Conservation (phyloP, 2,797 vertebrate genomes). For the Mormyrops attenuatus region DNA sequence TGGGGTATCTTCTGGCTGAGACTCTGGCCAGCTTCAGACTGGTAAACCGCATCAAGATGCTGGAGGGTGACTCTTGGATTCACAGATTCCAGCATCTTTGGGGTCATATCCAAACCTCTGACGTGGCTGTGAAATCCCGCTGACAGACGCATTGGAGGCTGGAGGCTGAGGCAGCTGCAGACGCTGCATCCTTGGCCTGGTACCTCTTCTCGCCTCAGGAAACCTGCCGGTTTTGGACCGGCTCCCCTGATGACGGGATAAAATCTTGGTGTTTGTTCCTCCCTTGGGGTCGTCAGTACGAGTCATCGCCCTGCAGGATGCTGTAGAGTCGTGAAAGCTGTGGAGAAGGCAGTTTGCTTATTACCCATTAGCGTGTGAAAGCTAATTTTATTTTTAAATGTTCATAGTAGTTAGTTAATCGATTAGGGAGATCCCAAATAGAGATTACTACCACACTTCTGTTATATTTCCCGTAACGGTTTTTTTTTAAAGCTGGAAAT, state of each 20-base stretch:
- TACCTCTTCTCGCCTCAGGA: not conserved
- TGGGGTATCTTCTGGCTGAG: constrained; percentile 31
- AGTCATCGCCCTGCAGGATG: not conserved
- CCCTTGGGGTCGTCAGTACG: not conserved
- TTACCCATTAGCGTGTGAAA: not conserved
- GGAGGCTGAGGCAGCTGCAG: not conserved
- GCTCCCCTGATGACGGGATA: not conserved
- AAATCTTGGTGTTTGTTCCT: not conserved
- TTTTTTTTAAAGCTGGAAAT: not conserved
- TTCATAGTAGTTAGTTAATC: not conserved
- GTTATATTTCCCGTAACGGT: not conserved
- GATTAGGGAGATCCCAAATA: not conserved
- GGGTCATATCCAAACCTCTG: not conserved
- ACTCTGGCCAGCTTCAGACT: constrained; percentile 16
- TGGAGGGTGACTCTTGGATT: not conserved
- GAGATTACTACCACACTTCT: not conserved
- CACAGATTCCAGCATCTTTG: not conserved
- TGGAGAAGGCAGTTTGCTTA: not conserved
- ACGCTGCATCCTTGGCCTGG: not conserved
- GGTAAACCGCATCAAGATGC: not conserved
- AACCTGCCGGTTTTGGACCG: not conserved
- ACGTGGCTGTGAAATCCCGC: not conserved
- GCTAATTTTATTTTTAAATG: not conserved
- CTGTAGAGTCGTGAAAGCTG: not conserved
- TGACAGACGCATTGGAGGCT: not conserved